Evolutionary conservation across 2,888 invertebrate species (phyloP), one percentile per base, ranked within the genome.

Genomic region (Dusona sp.): DNA sequence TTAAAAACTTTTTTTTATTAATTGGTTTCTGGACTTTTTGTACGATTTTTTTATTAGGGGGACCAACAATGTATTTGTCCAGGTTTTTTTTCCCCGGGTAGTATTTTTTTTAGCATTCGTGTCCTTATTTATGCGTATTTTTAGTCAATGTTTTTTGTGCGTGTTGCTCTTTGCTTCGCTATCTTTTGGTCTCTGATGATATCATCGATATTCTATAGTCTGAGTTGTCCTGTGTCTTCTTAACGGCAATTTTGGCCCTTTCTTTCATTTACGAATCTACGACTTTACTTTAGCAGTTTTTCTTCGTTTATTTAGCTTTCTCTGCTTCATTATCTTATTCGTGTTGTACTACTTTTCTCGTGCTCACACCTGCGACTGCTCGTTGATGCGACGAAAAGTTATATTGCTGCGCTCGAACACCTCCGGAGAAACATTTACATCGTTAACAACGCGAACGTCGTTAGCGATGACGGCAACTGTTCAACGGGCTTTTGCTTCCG

Each of bases 401-500:
- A 79, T 75, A 70, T 61, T 51, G 86, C 68, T 74, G 70, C 42
- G 75, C 86, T 54, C 80, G 68, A 83, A 80, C 83, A 67, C 67
- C 57, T 45, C 57, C 57, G 67, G 75, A 84, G 87, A 87, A 87
- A 84, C 87, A 87, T 87, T 87, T 87, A 87, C 87, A 87, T 87
- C 84, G 81, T 87, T 82, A 84, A 82, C 79, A 75, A 79, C n/a
- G 81, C 70, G 67, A 67, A 77, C 81, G 82, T 87, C 87, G 87
- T 87, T 87, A 87, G 79, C 84, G 72, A 83, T 36, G 81, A 61
- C 75, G 70, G 64, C 61, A 79, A 87, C 84, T 84, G 87, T 84
- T 75, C 64, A 70, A 54, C 82, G 79, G 81, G 81, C 84, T 81
- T 84, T 68, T 83, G 74, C 75, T 75, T 83, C 72, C 83, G 38